These are phyloP conservation scores for Herpailurus yagouaroundi DNA, from an alignment of 2,113 vertebrate species.

Conservation along the genomic window DNA sequence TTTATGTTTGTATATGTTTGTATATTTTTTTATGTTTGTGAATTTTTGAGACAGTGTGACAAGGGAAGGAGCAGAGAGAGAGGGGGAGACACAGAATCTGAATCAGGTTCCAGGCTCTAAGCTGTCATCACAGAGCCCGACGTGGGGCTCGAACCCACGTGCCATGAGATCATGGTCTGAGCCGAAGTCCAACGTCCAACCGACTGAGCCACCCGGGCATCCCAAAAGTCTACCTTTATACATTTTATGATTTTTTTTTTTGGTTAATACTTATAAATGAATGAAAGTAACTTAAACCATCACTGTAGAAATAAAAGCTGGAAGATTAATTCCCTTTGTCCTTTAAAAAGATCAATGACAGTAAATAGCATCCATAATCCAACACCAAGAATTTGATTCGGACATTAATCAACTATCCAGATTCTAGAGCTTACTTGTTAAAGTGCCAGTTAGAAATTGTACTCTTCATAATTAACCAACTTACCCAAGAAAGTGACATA, in stretches of 20 bases:
- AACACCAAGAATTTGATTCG: not conserved
- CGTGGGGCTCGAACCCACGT: no score
- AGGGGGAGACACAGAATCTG: no score
- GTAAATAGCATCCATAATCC: not conserved
- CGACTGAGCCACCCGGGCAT: no score
- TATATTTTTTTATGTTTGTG: no score
- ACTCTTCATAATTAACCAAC: not conserved
- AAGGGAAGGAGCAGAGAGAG: no score
- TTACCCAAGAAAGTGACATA: not conserved
- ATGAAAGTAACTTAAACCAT: not conserved
- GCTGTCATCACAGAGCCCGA: no score
- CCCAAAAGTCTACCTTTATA: not conserved
- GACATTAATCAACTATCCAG: not conserved
- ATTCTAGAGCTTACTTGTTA: not conserved
- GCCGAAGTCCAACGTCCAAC: no score
- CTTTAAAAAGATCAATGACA: not conserved
- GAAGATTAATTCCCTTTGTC: not conserved
- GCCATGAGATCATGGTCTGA: no score
- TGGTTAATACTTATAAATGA: not conserved
- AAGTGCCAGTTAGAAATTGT: not conserved
- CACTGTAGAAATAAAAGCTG: not conserved
- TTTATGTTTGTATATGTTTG: no score
- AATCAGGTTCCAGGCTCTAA: no score
- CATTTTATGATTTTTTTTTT: not conserved
- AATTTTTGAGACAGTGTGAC: no score